phyloP scores from a whole-genome alignment of 2,113 vertebrate species.

The Litocranius walleri region DNA sequence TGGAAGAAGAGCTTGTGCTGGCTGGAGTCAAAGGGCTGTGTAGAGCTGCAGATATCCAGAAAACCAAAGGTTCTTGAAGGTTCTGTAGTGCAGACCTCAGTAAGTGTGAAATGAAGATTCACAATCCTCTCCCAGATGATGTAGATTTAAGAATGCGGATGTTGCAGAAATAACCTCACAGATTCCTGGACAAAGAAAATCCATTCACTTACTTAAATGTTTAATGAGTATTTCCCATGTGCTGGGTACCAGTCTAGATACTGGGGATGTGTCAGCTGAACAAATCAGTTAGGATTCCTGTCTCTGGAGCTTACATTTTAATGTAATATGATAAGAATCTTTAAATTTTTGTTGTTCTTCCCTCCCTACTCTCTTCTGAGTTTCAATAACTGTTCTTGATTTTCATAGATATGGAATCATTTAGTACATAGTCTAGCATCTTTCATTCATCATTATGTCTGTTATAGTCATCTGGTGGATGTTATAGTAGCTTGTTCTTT shows the following conservation, averaged over 20 bases:
- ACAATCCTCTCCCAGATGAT: neutral
- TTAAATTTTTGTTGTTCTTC: neutral
- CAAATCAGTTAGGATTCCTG: neutral
- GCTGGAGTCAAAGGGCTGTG: neutral
- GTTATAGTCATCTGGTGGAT: neutral
- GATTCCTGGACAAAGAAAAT: neutral
- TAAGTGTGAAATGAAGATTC: neutral
- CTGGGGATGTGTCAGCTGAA: fast-evolving
- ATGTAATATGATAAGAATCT: neutral
- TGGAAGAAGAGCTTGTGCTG: neutral
- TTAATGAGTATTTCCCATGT: neutral
- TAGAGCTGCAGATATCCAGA: neutral
- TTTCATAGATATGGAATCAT: neutral
- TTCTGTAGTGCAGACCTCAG: neutral
- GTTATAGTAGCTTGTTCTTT: neutral
- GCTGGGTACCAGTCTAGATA: neutral
- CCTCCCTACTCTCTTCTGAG: neutral
- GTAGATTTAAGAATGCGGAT: neutral
- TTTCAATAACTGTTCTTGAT: neutral
- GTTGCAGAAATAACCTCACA: neutral
- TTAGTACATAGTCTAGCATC: neutral
- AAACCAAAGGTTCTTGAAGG: neutral
- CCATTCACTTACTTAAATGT: neutral
- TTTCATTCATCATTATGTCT: neutral
- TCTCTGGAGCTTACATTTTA: neutral